Percentiles rank a stretch among this genome's conserved stretches.
Conservation (phyloP, 1,140 invertebrate species). For the Rhyzopertha dominica region DNA sequence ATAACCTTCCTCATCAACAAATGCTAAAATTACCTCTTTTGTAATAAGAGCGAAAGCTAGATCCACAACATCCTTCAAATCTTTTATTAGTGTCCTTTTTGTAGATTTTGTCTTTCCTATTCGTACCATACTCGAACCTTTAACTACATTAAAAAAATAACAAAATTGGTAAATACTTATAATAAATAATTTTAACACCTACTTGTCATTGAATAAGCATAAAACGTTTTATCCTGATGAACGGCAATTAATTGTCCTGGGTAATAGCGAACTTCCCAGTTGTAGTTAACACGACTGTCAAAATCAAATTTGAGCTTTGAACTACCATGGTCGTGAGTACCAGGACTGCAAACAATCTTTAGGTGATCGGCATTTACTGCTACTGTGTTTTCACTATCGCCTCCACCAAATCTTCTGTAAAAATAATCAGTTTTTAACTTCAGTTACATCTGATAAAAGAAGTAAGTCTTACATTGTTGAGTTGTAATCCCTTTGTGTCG, state of each 20-base stretch:
- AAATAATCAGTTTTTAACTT: no score
- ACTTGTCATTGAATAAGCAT: conserved; percentile 90
- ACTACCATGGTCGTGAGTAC: conserved; percentile 67
- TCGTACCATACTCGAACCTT: conserved; percentile 71
- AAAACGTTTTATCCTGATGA: conserved; percentile 76
- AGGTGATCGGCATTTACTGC: no score
- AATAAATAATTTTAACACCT: neutral
- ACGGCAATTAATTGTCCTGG: conserved; percentile 82
- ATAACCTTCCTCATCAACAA: conserved; percentile 78
- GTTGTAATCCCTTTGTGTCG: no score
- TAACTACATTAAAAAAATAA: conserved; percentile 43
- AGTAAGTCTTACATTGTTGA: no score
- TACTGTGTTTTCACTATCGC: no score
- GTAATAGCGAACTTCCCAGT: conserved; percentile 85
- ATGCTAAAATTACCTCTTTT: conserved; percentile 72
- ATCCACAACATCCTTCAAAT: conserved; percentile 80
- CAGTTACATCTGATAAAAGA: no score
- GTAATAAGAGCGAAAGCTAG: conserved; percentile 81
- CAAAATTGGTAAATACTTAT: neutral
- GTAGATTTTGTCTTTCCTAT: conserved; percentile 72
- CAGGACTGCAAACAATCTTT: conserved; percentile 62
- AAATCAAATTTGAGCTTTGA: conserved; percentile 87
- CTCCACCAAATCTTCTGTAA: no score
- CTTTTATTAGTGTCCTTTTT: conserved; percentile 76
- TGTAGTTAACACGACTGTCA: conserved; percentile 86